phyloP scores from a whole-genome alignment of 1,140 invertebrate genomes.

The honey bee (Apis mellifera) region Amel_HAv3.1 CM009941.2:11336001-11336500 shows the following conservation, averaged over 20 bases:
- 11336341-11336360: slow-evolving; percentile 25
- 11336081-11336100: slow-evolving; percentile 52
- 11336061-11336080: slow-evolving; percentile 61
- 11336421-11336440: slow-evolving; percentile 31
- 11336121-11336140: slow-evolving; percentile 55
- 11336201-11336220: slow-evolving; percentile 28
- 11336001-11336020: slow-evolving; percentile 33
- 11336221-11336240: slow-evolving; percentile 24
- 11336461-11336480: slow-evolving; percentile 25
- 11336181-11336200: slow-evolving; percentile 65
- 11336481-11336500: slow-evolving; percentile 21
- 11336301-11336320: slow-evolving; percentile 33
- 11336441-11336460: neutral
- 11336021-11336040: neutral
- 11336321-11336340: slow-evolving; percentile 38
- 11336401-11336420: slow-evolving; percentile 46
- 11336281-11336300: neutral
- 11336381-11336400: neutral
- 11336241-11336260: slow-evolving; percentile 6
- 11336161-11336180: slow-evolving; percentile 54
- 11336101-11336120: slow-evolving; percentile 45
- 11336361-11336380: neutral
- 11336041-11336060: neutral
- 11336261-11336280: neutral
- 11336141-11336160: neutral